Base-by-base conservation (phyloP, 2,113 vertebrate species). In the Hymenochirus boettgeri region DNA sequence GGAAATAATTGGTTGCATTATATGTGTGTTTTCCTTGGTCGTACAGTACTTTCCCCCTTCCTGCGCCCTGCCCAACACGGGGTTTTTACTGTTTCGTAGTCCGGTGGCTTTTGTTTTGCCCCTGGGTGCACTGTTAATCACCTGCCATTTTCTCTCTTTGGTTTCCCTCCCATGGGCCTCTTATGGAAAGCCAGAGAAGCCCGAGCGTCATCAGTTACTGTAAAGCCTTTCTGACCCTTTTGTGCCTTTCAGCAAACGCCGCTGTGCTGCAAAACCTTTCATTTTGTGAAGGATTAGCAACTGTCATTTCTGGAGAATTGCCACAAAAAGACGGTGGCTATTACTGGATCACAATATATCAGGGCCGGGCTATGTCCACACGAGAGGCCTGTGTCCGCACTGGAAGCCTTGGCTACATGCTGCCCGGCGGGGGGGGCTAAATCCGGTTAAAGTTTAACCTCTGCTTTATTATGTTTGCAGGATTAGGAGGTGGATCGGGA, bases 391-490 rank as follows among this genome's bases (percentile, higher is more conserved):
- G n/a, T n/a, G 15, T 42, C 3, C 39, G n/a, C 6, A 5, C 17
- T 18, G 13, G 13, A 17, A 42, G 15, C 10, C 13, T 2, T 22
- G 8, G 25, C 57, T 24, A 17, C 23, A 19, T 7, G 11, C 13
- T 46, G 39, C 53, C 62, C 10, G 26, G 62, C n/a, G 54, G 26
- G 42, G 77, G 74, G 74, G 81, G 81, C 87, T 42, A 89, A 89
- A 90, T 85, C 88, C 81, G 87, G 83, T 87, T 90, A 90, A 87
- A 92, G 90, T 86, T 91, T 90, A 90, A 85, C 83, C 77, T 82
- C 79, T 79, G 78, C 82, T 84, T 88, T 86, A 87, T 88, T 89
- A 87, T 89, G 76, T 83, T 83, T 84, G 85, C 87, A 84, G 83
- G 90, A 85, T 88, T 86, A 91, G 79, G 84, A 86, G 85, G 85